phyloP scores from a whole-genome alignment of 2,888 invertebrate species.

The Polydrusus cervinus region DNA sequence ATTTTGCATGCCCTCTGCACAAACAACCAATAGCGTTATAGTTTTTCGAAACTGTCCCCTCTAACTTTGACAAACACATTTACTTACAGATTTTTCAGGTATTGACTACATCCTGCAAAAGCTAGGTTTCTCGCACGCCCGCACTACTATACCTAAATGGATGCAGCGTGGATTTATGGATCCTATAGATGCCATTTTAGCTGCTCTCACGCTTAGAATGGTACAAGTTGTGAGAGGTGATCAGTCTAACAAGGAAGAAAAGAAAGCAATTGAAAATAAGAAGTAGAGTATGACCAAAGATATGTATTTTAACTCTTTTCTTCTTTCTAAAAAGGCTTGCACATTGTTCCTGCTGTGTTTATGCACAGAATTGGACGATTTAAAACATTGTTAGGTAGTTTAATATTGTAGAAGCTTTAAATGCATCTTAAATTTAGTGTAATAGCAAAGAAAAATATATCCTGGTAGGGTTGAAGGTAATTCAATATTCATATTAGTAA shows the following conservation, averaged over 20 bases:
- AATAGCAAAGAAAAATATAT: too few relatives aligned
- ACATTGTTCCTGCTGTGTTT: too few relatives aligned
- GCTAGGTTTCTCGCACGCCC: slow-evolving; percentile 96
- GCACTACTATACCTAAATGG: slow-evolving; percentile 99
- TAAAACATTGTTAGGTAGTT: too few relatives aligned
- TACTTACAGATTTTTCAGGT: slow-evolving; percentile 47
- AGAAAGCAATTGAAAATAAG: slow-evolving; percentile 59
- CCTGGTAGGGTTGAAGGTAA: too few relatives aligned
- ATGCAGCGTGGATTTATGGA: slow-evolving; percentile 98
- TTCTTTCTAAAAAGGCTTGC: not conserved
- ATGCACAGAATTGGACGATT: too few relatives aligned
- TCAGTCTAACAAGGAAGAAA: slow-evolving; percentile 62
- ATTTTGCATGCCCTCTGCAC: not conserved
- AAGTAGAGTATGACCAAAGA: slow-evolving; percentile 41
- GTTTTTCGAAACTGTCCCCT: slow-evolving; percentile 2
- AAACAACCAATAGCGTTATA: not conserved
- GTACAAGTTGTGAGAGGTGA: slow-evolving; percentile 72
- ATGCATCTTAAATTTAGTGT: not conserved
- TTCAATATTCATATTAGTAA: too few relatives aligned
- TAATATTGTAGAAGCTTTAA: slow-evolving; percentile 17
- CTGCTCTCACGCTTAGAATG: slow-evolving; percentile 84
- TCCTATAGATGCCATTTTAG: slow-evolving; percentile 93
- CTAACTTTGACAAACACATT: slow-evolving; percentile 17
- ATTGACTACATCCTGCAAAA: slow-evolving; percentile 99
- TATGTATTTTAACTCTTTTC: not conserved